Evolutionary conservation across 2,797 vertebrate genomes (phyloP).

Genomic region (Pogonophryne albipinna): DNA sequence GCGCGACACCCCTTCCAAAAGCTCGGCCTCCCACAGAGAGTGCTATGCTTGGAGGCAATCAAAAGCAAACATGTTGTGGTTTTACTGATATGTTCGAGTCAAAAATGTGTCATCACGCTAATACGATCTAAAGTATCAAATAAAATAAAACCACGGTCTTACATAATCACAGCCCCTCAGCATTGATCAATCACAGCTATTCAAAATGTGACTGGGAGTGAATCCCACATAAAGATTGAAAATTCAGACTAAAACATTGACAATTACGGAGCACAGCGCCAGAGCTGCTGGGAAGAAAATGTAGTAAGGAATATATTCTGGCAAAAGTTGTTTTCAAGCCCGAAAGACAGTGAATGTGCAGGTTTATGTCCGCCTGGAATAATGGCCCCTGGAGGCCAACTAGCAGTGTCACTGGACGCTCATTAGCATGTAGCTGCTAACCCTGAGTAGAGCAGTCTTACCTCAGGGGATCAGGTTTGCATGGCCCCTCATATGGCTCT

Average conservation of each 20-base stretch:
- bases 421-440: constrained; percentile 62
- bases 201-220: constrained; percentile 66
- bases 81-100: constrained; percentile 59
- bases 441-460: constrained; percentile 43
- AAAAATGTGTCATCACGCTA: constrained; percentile 76
- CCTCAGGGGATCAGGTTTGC: constrained; percentile 53
- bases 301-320: constrained; percentile 51
- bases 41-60: constrained; percentile 48
- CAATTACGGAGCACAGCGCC: constrained; percentile 37
- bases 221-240: constrained; percentile 66
- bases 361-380: constrained; percentile 47
- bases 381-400: constrained; percentile 32
- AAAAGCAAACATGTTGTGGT: constrained; percentile 61
- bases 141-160: constrained; percentile 59
- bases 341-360: constrained; percentile 42
- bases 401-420: constrained; percentile 46
- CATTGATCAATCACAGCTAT: constrained; percentile 70
- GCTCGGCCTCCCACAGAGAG: constrained; percentile 64
- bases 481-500: constrained; percentile 87
- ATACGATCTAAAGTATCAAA: constrained; percentile 70
- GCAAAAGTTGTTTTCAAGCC: constrained; percentile 36
- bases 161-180: constrained; percentile 62
- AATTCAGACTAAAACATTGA: constrained; percentile 59
- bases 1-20: constrained; percentile 33
- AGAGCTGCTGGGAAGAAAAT: constrained; percentile 49